phyloP scores from a whole-genome alignment of 2,888 invertebrate genomes.

The Podotricha telesiphe region DNA sequence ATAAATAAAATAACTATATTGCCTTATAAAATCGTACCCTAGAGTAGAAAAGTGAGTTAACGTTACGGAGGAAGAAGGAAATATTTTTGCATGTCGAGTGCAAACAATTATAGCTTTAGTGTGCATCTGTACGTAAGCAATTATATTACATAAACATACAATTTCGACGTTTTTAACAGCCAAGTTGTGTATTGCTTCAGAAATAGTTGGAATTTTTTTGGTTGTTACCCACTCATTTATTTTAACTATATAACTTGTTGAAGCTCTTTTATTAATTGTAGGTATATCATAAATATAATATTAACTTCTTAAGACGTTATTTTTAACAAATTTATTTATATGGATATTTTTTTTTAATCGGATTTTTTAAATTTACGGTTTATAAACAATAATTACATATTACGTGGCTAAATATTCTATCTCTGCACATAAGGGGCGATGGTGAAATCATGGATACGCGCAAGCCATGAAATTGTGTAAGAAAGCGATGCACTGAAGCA shows the following conservation, averaged over 20 bases:
- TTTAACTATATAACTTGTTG: background rate
- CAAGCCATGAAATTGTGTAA: slow-evolving; percentile 76
- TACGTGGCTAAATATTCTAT: slow-evolving; percentile 6
- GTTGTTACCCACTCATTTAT: background rate
- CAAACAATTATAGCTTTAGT: slow-evolving; percentile 51
- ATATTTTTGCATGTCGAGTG: slow-evolving; percentile 45
- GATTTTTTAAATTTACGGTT: too few species aligned
- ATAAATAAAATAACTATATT: slow-evolving; percentile 23
- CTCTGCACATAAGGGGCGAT: slow-evolving; percentile 44
- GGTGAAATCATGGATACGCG: slow-evolving; percentile 71
- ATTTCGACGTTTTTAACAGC: slow-evolving; percentile 19
- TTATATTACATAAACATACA: slow-evolving; percentile 36
- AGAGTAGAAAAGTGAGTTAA: slow-evolving; percentile 23
- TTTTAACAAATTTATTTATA: too few species aligned
- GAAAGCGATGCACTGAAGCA: slow-evolving; percentile 62
- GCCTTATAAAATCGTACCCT: slow-evolving; percentile 8
- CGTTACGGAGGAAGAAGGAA: slow-evolving; percentile 52
- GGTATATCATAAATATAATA: too few species aligned
- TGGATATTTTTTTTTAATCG: too few species aligned
- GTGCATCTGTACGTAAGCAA: slow-evolving; percentile 41
- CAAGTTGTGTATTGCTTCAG: slow-evolving; percentile 8
- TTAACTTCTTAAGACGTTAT: too few species aligned
- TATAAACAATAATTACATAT: slow-evolving; percentile 12
- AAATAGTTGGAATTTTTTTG: slow-evolving; percentile 7
- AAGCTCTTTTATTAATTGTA: too few species aligned